Evolutionary conservation across 2,113 vertebrate genomes (phyloP).

Genomic region (Cavia aperea): DNA sequence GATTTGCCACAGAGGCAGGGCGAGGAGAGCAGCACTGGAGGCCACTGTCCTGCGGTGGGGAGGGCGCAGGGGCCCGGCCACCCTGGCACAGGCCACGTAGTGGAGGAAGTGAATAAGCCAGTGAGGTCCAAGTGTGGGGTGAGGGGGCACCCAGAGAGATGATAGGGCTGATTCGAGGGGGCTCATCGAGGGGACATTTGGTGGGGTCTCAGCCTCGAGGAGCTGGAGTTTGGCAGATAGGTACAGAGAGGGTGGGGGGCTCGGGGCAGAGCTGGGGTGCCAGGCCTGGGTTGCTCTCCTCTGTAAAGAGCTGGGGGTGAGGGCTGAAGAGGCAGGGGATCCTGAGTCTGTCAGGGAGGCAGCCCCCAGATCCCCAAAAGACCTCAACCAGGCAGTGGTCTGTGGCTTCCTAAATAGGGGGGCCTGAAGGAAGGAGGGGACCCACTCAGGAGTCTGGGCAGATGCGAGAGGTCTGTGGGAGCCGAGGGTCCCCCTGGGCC

Average conservation of each 20-base stretch:
- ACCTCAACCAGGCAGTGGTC: accelerated
- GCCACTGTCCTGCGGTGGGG: accelerated
- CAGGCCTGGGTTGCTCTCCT: background rate
- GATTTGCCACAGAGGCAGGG: background rate
- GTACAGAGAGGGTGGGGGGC: background rate
- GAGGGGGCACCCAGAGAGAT: background rate
- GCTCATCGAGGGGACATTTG: background rate
- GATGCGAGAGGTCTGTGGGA: background rate
- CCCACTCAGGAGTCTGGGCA: background rate
- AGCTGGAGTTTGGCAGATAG: background rate
- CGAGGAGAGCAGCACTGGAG: background rate
- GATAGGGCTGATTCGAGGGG: background rate
- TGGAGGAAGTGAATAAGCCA: background rate
- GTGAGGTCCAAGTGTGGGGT: background rate
- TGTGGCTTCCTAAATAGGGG: background rate
- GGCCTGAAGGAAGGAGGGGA: background rate
- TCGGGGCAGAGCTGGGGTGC: background rate
- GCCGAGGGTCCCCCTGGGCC: background rate
- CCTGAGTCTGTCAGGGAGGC: background rate
- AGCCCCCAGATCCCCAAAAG: accelerated
- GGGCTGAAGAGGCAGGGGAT: background rate
- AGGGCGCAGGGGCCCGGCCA: no score
- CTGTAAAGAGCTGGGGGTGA: background rate
- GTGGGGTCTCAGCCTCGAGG: background rate
- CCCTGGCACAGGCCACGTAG: background rate